Evolutionary conservation across 2,113 vertebrate species (phyloP).

Genomic region (Prolemur simus): DNA sequence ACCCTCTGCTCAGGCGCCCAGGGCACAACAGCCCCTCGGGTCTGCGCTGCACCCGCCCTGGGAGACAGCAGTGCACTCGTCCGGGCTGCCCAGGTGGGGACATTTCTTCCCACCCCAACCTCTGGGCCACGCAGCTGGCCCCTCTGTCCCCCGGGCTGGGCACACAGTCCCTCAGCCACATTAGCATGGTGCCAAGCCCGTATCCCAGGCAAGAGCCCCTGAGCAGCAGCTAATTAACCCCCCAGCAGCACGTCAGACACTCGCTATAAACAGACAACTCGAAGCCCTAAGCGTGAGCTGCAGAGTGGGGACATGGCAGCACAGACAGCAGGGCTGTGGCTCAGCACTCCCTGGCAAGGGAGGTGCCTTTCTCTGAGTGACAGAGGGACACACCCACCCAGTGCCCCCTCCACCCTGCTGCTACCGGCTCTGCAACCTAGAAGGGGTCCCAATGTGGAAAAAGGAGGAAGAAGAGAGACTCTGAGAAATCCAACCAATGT

Average conservation of each 20-base stretch:
- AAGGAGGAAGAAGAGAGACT: background rate
- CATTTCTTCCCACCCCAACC: rapidly evolving
- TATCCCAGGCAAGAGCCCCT: background rate
- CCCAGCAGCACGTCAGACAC: background rate
- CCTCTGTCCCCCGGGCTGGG: background rate
- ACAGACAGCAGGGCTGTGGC: rapidly evolving
- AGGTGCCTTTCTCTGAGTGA: background rate
- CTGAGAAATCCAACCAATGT: background rate
- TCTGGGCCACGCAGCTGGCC: background rate
- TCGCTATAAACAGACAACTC: background rate
- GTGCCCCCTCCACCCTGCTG: background rate
- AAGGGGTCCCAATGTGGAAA: background rate
- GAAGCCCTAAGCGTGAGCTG: rapidly evolving
- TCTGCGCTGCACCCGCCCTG: background rate
- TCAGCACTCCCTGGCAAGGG: background rate
- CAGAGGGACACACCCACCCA: rapidly evolving
- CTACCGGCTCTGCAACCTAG: background rate
- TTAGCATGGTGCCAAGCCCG: rapidly evolving
- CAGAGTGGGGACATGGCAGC: rapidly evolving
- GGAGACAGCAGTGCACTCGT: rapidly evolving
- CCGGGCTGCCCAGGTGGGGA: rapidly evolving
- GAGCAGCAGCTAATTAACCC: background rate
- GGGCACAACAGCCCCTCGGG: background rate
- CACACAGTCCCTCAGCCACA: background rate
- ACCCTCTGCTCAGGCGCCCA: rapidly evolving